These are phyloP conservation scores for Ceyx melanurus DNA, from an alignment of 2,113 vertebrate species.

Conservation along the genomic window DNA sequence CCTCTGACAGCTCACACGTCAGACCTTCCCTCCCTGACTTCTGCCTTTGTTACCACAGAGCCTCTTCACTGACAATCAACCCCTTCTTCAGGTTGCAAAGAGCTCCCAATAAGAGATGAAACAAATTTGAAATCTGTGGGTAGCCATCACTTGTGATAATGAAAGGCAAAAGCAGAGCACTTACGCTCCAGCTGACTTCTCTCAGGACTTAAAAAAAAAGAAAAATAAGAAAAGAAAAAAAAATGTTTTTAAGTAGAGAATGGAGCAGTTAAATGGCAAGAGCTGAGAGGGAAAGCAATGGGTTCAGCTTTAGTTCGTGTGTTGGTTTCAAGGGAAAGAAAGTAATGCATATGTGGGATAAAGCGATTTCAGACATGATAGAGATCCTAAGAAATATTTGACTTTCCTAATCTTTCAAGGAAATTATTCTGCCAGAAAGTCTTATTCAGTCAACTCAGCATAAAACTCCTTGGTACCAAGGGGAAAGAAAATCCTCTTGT, in stretches of 20 bases:
- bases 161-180: slow-evolving; percentile 72
- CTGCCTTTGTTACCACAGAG: slow-evolving; percentile 70
- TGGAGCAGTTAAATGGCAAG: slow-evolving; percentile 23
- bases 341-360: background rate
- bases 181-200: slow-evolving; percentile 73
- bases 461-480: background rate
- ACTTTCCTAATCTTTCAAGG: slow-evolving; percentile 18
- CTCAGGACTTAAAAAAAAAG: slow-evolving; percentile 9
- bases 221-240: background rate
- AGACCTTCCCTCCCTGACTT: slow-evolving; percentile 83
- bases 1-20: slow-evolving; percentile 82
- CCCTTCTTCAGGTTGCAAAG: slow-evolving; percentile 57
- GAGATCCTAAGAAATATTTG: slow-evolving; percentile 31
- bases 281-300: slow-evolving; percentile 26
- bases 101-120: slow-evolving; percentile 31
- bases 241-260: background rate
- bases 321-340: background rate
- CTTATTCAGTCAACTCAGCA: slow-evolving; percentile 17
- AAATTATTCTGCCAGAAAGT: background rate
- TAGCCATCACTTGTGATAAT: slow-evolving; percentile 59
- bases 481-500: background rate
- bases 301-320: background rate
- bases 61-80: slow-evolving; percentile 66
- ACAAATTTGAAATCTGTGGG: slow-evolving; percentile 45
- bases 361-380: slow-evolving; percentile 45